A percentile compares a stretch with the other conserved stretches of the same genome.
phyloP scores from a whole-genome alignment of 2,888 invertebrate genomes.

The Diaperis boleti region DNA sequence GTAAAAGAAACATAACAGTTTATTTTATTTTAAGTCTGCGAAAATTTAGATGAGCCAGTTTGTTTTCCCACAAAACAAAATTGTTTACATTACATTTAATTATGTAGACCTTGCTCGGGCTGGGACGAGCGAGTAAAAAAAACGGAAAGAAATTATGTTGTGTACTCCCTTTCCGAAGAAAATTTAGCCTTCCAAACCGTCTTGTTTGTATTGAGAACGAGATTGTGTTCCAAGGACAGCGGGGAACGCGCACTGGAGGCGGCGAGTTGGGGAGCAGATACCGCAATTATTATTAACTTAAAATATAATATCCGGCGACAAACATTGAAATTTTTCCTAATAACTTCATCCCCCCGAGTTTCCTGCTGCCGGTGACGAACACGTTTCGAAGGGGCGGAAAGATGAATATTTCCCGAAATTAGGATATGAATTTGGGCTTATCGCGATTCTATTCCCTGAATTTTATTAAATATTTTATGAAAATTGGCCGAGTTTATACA shows the following conservation, averaged over 20 bases:
- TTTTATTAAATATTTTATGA: constrained; percentile 44
- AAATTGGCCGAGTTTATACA: constrained; percentile 41
- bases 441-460: constrained; percentile 40
- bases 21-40: no score
- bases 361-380: constrained; percentile 43
- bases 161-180: constrained; percentile 38
- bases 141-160: constrained; percentile 14
- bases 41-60: no score
- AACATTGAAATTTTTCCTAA: constrained; percentile 64
- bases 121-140: no score
- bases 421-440: constrained; percentile 40
- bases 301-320: constrained; percentile 64
- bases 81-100: no score
- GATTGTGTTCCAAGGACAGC: constrained; percentile 1
- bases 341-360: constrained; percentile 59
- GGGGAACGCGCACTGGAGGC: not conserved
- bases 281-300: constrained; percentile 60
- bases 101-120: no score
- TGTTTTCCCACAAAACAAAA: no score
- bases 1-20: no score
- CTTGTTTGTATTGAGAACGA: not conserved
- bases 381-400: constrained; percentile 35
- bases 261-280: constrained; percentile 29
- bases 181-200: constrained; percentile 8
- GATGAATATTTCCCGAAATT: constrained; percentile 43